Conservation (phyloP, 2,888 invertebrate genomes). For the Lasioglossum oenotherae region DNA sequence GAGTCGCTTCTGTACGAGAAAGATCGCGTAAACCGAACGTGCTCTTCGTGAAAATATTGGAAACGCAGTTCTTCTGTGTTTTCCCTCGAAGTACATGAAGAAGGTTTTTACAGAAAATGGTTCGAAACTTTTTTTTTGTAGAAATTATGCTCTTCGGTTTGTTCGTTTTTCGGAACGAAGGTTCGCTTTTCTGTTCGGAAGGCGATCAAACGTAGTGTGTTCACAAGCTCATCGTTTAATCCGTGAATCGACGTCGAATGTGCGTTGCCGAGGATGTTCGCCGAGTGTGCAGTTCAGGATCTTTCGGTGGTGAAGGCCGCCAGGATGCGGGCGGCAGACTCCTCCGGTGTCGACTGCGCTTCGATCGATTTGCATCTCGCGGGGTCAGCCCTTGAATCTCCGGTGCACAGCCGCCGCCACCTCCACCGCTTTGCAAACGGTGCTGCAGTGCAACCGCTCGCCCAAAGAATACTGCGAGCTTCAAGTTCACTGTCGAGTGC, state of each 20-base stretch:
- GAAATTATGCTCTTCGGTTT: not conserved
- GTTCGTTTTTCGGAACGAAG: not conserved
- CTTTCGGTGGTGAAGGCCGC: slow-evolving; percentile 10
- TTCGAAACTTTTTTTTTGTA: not conserved
- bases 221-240: not conserved
- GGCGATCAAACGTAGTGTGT: not conserved
- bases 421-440: slow-evolving; percentile 30
- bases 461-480: slow-evolving; percentile 25
- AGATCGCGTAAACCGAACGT: not conserved
- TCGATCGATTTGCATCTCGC: slow-evolving; percentile 62
- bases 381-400: slow-evolving; percentile 44
- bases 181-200: not conserved
- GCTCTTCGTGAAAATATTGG: too few relatives aligned
- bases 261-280: not conserved
- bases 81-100: too few relatives aligned
- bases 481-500: slow-evolving; percentile 41
- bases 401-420: not conserved
- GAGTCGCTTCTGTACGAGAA: too few relatives aligned
- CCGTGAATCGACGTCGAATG: not conserved
- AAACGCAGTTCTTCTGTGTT: too few relatives aligned
- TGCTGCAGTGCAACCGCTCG: slow-evolving; percentile 27
- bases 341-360: slow-evolving; percentile 32
- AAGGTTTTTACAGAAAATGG: too few relatives aligned
- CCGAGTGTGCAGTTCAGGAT: not conserved
- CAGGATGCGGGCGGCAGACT: slow-evolving; percentile 44